Evolutionary conservation across 2,888 invertebrate genomes (phyloP), one percentile per base, ranked within the genome.

Genomic region (Troides oblongomaculatus): DNA sequence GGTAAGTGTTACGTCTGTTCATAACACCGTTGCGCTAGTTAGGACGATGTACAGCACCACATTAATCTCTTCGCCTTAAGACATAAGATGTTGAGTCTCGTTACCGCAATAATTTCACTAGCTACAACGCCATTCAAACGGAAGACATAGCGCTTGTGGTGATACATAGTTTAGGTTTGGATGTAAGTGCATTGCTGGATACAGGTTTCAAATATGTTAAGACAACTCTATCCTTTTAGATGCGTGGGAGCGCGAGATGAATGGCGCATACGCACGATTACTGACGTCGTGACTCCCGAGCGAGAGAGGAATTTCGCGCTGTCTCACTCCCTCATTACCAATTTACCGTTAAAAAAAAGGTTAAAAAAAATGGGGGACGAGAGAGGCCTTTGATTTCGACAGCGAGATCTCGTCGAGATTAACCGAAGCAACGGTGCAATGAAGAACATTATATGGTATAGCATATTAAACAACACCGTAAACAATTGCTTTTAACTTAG

Each of bases 251-350:
- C 61, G 62, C 64, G 63, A 72, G 71, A 77, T 78, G 75, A 78
- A 79, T 76, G 78, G 76, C 77, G 79, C 75, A 73, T 74, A 77
- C 77, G 77, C 77, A 76, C 73, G 73, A 74, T 74, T 74, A 72
- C 75, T 67, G 63, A 69, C 67, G 65, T 72, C 77, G 74, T 73
- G 75, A 77, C 72, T 69, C 60, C 62, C 70, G 68, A 77, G 56
- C 63, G 72, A 70, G 72, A 57, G 72, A 70, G 71, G 53, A 60
- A 12, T 60, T 46, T 36, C 10, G 0, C 63, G 18, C 25, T 43
- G 39, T 30, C 61, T 43, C 64, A 62, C 63, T 72, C 74, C 39
- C 64, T 71, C 71, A 56, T 60, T 60, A 25, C 46, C 25, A 67
- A 72, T 66, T 69, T 69, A 75, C 76, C 75, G 76, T 75, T 76